A percentile compares a stretch with the other conserved stretches of the same genome.
Conservation (phyloP, 2,888 invertebrate species). For the Zeuzera pyrina region DNA sequence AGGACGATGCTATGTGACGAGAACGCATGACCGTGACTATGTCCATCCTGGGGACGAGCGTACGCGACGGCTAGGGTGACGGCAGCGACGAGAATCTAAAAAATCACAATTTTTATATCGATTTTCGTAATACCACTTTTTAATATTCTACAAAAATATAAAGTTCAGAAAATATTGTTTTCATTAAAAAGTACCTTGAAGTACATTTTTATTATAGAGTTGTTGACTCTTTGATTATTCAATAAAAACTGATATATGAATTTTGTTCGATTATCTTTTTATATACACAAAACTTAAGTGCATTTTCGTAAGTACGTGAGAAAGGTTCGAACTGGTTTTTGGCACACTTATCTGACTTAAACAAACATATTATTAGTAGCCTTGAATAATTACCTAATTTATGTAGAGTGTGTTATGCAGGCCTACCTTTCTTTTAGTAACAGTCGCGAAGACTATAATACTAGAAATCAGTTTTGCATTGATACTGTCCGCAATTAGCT, state of each 20-base stretch:
- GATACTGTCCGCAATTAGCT: too few relatives aligned
- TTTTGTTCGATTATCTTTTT: not conserved
- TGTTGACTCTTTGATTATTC: conserved; percentile 5
- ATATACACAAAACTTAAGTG: conserved; percentile 2
- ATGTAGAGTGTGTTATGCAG: too few relatives aligned
- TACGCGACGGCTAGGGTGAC: conserved; percentile 18
- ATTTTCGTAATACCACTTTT: not conserved
- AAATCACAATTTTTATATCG: not conserved
- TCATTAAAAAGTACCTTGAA: conserved; percentile 1
- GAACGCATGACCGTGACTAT: conserved; percentile 23
- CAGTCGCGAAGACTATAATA: too few relatives aligned
- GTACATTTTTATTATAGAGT: conserved; percentile 11
- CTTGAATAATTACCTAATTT: too few relatives aligned
- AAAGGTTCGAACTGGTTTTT: too few relatives aligned
- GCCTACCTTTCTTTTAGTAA: too few relatives aligned
- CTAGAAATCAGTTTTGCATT: too few relatives aligned
- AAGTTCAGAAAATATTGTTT: too few relatives aligned
- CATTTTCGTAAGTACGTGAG: conserved; percentile 9
- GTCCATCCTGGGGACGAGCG: conserved; percentile 24
- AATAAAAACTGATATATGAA: conserved; percentile 8
- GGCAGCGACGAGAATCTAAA: conserved; percentile 20
- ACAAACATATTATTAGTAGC: too few relatives aligned
- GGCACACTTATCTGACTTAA: too few relatives aligned
- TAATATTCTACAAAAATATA: too few relatives aligned
- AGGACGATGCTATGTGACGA: conserved; percentile 33